Conservation (phyloP, 2,113 vertebrate genomes). For the Clinocottus analis region DNA sequence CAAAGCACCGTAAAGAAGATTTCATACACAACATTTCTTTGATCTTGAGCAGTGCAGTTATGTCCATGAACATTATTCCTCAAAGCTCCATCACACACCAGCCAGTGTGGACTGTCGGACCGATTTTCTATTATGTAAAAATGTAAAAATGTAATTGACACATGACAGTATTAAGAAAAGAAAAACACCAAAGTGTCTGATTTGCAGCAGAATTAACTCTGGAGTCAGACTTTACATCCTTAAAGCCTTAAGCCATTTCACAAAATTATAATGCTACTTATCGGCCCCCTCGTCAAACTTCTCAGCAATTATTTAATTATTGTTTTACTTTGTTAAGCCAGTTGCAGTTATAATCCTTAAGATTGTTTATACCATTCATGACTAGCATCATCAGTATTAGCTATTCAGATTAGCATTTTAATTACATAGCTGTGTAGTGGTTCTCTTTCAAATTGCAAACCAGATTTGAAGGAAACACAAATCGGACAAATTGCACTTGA, state of each 20-base stretch:
- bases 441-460: slow-evolving; percentile 26
- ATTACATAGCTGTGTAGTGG: background rate
- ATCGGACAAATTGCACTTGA: background rate
- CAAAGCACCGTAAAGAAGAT: slow-evolving; percentile 36
- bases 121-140: slow-evolving; percentile 30
- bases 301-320: slow-evolving; percentile 24
- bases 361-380: slow-evolving; percentile 18
- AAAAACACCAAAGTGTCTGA: background rate
- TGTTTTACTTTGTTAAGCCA: slow-evolving; percentile 5
- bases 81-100: slow-evolving; percentile 34
- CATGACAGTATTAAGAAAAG: slow-evolving; percentile 14
- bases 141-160: slow-evolving; percentile 41
- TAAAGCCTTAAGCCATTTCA: background rate
- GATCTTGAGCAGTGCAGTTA: slow-evolving; percentile 35
- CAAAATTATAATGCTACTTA: background rate
- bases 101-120: background rate
- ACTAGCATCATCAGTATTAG: slow-evolving; percentile 10
- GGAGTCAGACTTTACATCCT: background rate
- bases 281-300: background rate
- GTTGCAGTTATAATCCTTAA: slow-evolving; percentile 10
- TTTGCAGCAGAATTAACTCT: slow-evolving; percentile 14
- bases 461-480: slow-evolving; percentile 4
- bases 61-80: slow-evolving; percentile 23
- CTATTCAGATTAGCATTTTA: slow-evolving; percentile 44
- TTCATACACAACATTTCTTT: slow-evolving; percentile 30